Evolutionary conservation across 2,888 invertebrate genomes (phyloP), one percentile per base, ranked within the genome.

Genomic region (Myopa tessellatipennis): DNA sequence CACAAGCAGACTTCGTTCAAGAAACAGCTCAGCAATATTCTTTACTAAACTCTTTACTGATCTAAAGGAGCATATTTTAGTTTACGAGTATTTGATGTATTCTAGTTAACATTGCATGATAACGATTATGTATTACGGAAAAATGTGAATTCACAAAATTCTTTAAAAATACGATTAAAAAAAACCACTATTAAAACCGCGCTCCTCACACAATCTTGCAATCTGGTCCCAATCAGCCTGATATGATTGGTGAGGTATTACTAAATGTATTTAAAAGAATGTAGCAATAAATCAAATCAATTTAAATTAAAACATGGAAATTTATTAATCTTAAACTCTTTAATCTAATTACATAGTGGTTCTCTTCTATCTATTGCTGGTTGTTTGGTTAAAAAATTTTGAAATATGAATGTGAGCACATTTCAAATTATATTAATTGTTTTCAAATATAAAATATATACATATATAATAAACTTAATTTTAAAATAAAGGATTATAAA

Each of bases 71-170:
- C 8, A 50, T 10, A 50, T 50, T 50, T 10, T 26, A 3, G 63
- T 50, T 14, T 45, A 61, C 10, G 50, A 73, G 60, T 63, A 50
- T 45, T 73, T 45, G 50, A 65, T 74, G 52, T 74, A 74, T 52
- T 74, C 65, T 65, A 74, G 74, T 74, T 74, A 65, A 52, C 74
- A 73, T 63, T 69, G 55, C 55, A 55, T 71, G 74, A n/a, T 74
- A 26, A 26, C 26, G 26, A 26, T 26, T 26, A 26, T 52, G 60
- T 61, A 50, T 74, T 18, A 69, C 10, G 40, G 4, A 63, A 74
- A 52, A 74, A 74, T 50, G 63, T 74, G 61, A 73, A 45, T 52
- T 71, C 12, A 61, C 34, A 58, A 72, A 38, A 60, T 58, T 36
- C 18, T 58, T 45, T 45, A 45, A 45, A 45, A 4, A 45, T 45